A percentile compares a stretch with the other conserved stretches of the same genome.
Conservation (phyloP, 2,113 vertebrate genomes). For the Ceratotherium simum region DNA sequence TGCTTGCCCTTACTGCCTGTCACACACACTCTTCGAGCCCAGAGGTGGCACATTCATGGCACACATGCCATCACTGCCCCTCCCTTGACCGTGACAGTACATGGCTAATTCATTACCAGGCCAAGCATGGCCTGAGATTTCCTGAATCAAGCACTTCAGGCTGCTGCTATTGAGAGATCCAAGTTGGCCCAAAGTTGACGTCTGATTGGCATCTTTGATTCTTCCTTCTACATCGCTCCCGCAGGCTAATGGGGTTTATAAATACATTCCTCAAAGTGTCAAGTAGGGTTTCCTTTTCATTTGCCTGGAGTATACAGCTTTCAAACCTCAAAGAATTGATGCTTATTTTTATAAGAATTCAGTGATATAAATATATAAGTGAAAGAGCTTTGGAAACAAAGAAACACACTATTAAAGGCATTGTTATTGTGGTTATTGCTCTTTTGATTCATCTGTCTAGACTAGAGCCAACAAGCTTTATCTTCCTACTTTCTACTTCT, state of each 20-base stretch:
- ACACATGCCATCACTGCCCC: neutral
- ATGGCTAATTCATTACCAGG: neutral
- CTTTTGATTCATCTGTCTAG: conserved; percentile 34
- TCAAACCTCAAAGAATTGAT: neutral
- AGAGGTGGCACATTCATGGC: neutral
- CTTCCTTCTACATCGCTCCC: neutral
- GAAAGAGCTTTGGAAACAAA: conserved; percentile 48
- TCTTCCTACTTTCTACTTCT: conserved; percentile 42
- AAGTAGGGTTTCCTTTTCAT: neutral
- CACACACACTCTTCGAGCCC: neutral
- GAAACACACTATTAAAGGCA: conserved; percentile 40
- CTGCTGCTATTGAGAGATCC: neutral
- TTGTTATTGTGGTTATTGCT: conserved; percentile 4
- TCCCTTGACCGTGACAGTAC: neutral
- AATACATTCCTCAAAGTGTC: neutral
- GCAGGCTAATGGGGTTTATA: neutral
- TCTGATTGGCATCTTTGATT: neutral
- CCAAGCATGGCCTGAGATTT: neutral
- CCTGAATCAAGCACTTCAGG: neutral
- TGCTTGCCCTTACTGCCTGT: neutral
- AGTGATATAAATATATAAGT: neutral
- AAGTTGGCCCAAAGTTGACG: neutral
- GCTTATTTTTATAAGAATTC: conserved; percentile 36
- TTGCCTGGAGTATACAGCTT: neutral
- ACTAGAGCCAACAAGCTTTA: neutral